These are phyloP conservation scores for Alligator sinensis DNA, from an alignment of 2,113 vertebrate genomes.

Conservation along the genomic window DNA sequence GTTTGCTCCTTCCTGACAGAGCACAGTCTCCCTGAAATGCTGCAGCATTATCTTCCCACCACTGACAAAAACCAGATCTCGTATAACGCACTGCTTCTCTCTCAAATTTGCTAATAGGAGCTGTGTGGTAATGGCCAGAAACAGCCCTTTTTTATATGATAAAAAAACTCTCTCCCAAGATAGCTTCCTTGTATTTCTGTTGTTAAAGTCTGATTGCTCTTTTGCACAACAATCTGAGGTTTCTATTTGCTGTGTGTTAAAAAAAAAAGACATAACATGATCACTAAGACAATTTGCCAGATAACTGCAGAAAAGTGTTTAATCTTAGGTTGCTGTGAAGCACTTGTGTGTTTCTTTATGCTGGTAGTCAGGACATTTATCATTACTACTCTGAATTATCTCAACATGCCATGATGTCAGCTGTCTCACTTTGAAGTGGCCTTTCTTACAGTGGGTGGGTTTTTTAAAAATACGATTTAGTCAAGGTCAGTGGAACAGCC, in stretches of 20 bases:
- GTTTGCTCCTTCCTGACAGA: neutral
- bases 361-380: conserved; percentile 37
- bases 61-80: neutral
- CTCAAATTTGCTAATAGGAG: neutral
- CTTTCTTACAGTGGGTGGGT: conserved; percentile 25
- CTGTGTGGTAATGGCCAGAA: neutral
- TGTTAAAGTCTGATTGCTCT: neutral
- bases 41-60: neutral
- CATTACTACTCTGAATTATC: conserved; percentile 48
- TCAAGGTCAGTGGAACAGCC: conserved; percentile 16
- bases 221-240: neutral
- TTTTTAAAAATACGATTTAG: conserved; percentile 13
- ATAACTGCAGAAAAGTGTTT: conserved; percentile 32
- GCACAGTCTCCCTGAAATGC: neutral
- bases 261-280: conserved; percentile 11
- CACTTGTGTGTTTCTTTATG: conserved; percentile 36
- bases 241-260: conserved; percentile 5
- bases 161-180: neutral
- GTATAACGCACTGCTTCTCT: neutral
- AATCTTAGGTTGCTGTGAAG: conserved; percentile 46
- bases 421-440: conserved; percentile 34
- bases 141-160: neutral
- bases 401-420: conserved; percentile 24
- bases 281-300: neutral
- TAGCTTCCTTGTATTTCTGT: neutral